Evolutionary conservation across 2,113 vertebrate species (phyloP).

Genomic region (Marmota flaviventris): DNA sequence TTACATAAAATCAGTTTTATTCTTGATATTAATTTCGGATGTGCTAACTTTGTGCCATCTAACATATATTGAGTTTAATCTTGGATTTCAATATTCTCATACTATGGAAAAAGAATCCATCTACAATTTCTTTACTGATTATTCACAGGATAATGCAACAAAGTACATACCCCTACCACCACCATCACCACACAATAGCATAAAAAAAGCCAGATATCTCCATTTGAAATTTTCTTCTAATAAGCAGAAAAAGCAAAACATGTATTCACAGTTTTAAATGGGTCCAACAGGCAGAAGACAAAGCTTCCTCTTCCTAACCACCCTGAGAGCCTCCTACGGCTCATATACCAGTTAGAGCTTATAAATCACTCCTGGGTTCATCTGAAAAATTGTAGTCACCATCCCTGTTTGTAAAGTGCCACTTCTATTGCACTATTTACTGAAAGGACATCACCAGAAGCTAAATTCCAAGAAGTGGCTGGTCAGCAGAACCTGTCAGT

Average conservation of each 20-base stretch:
- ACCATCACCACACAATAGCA: neutral
- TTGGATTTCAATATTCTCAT: neutral
- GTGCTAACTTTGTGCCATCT: neutral
- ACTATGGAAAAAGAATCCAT: neutral
- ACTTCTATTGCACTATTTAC: constrained; percentile 6
- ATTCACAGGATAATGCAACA: neutral
- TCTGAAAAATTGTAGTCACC: neutral
- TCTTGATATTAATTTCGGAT: neutral
- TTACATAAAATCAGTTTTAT: constrained; percentile 27
- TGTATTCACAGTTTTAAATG: neutral
- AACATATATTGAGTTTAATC: neutral
- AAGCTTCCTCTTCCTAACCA: neutral
- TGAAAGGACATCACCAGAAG: neutral
- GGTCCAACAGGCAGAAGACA: neutral
- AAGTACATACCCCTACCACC: neutral
- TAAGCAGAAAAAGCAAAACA: constrained; percentile 49
- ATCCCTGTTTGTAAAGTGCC: neutral
- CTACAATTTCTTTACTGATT: constrained; percentile 23
- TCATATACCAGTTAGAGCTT: neutral
- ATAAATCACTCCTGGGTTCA: neutral
- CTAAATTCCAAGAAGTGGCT: neutral
- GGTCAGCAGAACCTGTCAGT: neutral
- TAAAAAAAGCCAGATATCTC: constrained; percentile 5
- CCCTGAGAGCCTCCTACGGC: neutral
- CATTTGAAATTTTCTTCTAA: constrained; percentile 56